phyloP scores from a whole-genome alignment of 1,140 invertebrate species.

The Temnothorax curvispinosus region DNA sequence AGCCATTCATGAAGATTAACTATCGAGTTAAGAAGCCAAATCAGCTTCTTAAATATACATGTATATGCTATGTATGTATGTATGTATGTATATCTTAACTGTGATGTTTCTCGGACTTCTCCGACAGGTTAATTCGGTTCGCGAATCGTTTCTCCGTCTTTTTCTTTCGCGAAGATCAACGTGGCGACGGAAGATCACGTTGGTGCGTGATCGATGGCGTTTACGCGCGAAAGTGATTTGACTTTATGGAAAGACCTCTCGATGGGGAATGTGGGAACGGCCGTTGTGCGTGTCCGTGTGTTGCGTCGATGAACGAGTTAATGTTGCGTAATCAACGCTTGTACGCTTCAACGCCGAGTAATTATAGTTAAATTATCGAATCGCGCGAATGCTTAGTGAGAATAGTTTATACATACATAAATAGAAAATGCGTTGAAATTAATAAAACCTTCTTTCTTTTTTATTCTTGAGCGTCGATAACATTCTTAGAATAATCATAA shows the following conservation, averaged over 20 bases:
- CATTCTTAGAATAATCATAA: background rate
- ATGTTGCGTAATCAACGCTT: conserved; percentile 39
- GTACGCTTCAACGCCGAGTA: conserved; percentile 14
- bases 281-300: background rate
- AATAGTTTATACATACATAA: background rate
- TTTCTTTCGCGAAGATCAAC: conserved; percentile 1
- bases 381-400: background rate
- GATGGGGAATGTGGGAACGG: conserved; percentile 52
- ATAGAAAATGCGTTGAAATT: conserved; percentile 12
- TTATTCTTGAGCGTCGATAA: background rate
- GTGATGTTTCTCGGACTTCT: conserved; percentile 7
- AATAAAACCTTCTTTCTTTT: background rate
- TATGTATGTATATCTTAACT: background rate
- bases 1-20: conserved; percentile 41
- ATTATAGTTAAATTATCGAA: conserved; percentile 56
- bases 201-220: conserved; percentile 44
- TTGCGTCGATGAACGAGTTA: conserved; percentile 48
- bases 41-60: background rate
- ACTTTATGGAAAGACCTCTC: conserved; percentile 28
- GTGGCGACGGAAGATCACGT: conserved; percentile 17
- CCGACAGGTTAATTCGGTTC: conserved; percentile 27
- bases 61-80: background rate
- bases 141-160: conserved; percentile 4
- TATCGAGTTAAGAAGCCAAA: conserved; percentile 21
- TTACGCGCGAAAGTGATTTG: conserved; percentile 57